phyloP scores from a whole-genome alignment of 2,797 vertebrate species.

The Phaenicophaeus curvirostris region DNA sequence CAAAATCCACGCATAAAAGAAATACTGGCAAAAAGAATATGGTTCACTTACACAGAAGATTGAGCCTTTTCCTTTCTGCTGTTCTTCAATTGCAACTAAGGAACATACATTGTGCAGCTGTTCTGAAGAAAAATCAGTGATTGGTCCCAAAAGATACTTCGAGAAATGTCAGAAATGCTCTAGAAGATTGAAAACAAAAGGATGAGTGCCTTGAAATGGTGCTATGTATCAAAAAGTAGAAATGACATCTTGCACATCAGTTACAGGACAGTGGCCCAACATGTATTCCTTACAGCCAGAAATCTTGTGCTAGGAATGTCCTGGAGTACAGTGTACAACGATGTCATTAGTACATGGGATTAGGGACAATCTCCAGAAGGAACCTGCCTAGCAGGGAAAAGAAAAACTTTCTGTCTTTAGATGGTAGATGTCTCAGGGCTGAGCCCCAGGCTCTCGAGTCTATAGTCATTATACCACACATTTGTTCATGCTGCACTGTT shows the following conservation, averaged over 20 bases:
- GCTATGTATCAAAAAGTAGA: not conserved
- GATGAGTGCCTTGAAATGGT: not conserved
- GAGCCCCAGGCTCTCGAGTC: fast-evolving
- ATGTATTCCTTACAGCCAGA: not conserved
- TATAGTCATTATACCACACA: not conserved
- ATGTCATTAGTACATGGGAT: not conserved
- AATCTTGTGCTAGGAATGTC: not conserved
- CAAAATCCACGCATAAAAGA: not conserved
- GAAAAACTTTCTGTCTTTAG: not conserved
- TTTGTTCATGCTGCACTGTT: not conserved
- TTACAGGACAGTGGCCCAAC: not conserved
- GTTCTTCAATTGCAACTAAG: not conserved
- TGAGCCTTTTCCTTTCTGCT: not conserved
- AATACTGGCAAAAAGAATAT: not conserved
- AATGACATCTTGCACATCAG: fast-evolving
- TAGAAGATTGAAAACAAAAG: not conserved
- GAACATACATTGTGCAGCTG: not conserved
- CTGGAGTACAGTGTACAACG: not conserved
- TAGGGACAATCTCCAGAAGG: not conserved
- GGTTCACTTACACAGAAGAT: not conserved
- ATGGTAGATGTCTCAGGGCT: fast-evolving
- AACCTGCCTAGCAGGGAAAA: not conserved
- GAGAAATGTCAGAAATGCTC: not conserved
- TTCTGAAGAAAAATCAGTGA: not conserved
- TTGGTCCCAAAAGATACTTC: not conserved